Percentiles rank a stretch among this genome's conserved stretches.
These are phyloP conservation scores for Cisticola juncidis DNA, from an alignment of 2,113 vertebrate species.

Conservation along the genomic window DNA sequence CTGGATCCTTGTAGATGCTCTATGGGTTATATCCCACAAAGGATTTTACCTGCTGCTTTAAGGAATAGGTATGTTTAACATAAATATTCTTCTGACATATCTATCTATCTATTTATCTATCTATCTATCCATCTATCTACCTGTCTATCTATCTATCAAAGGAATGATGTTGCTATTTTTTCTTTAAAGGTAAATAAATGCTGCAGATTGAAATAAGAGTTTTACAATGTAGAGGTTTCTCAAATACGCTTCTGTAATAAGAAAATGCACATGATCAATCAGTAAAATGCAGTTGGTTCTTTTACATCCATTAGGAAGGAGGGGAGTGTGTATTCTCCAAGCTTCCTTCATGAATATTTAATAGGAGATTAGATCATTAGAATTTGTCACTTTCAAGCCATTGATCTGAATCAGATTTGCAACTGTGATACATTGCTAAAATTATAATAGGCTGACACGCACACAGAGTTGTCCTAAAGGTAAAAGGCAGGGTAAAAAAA, in stretches of 20 bases:
- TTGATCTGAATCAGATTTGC: slow-evolving; percentile 61
- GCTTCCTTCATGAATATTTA: slow-evolving; percentile 72
- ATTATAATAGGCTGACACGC: slow-evolving; percentile 48
- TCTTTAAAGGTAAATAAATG: background rate
- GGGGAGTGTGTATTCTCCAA: background rate
- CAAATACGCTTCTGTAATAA: slow-evolving; percentile 1
- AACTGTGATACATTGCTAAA: slow-evolving; percentile 31
- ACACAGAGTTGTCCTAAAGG: slow-evolving; percentile 6
- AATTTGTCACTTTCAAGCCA: slow-evolving; percentile 33
- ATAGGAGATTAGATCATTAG: slow-evolving; percentile 52
- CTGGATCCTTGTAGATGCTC: background rate
- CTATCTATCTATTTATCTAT: background rate
- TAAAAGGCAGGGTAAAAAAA: background rate
- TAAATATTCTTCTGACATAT: background rate
- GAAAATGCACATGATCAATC: slow-evolving; percentile 36
- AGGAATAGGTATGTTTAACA: background rate
- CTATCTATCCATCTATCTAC: too few species aligned
- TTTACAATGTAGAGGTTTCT: background rate
- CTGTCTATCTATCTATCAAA: background rate
- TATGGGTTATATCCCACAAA: background rate
- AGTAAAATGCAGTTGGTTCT: slow-evolving; percentile 31
- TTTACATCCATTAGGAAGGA: slow-evolving; percentile 39
- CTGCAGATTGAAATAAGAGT: background rate
- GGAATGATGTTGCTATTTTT: background rate
- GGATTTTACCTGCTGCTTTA: background rate